Conservation (phyloP, 1,140 invertebrate species). For the Hormaphis cornu region DNA sequence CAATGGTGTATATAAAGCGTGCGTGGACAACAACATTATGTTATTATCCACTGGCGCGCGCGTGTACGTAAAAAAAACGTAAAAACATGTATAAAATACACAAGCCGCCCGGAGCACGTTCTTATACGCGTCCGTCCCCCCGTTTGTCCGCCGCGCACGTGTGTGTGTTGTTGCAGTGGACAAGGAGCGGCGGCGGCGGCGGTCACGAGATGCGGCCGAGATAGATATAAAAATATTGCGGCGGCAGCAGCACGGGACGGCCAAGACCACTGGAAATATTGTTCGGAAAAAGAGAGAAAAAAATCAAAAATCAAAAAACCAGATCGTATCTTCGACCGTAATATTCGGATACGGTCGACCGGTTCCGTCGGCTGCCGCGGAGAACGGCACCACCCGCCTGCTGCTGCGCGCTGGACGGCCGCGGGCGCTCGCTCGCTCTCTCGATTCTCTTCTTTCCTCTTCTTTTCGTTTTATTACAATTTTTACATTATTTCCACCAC, state of each 20-base stretch:
- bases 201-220: slow-evolving; percentile 30
- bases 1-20: neutral
- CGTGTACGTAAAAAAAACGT: neutral
- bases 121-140: neutral
- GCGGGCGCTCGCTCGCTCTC: slow-evolving; percentile 1
- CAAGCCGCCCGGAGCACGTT: slow-evolving; percentile 15
- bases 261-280: slow-evolving; percentile 31
- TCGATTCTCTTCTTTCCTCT: too few relatives aligned
- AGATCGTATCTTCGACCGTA: slow-evolving; percentile 30
- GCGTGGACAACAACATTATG: neutral
- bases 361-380: slow-evolving; percentile 9
- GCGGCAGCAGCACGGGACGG: neutral
- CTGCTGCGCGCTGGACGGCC: neutral
- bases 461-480: too few relatives aligned
- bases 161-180: slow-evolving; percentile 20
- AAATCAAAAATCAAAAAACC: neutral
- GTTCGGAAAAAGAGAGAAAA: slow-evolving; percentile 1
- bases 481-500: too few relatives aligned
- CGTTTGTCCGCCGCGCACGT: neutral
- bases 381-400: neutral
- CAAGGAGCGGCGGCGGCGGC: slow-evolving; percentile 28
- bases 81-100: neutral
- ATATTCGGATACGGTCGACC: slow-evolving; percentile 32
- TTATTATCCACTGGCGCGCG: neutral
- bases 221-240: slow-evolving; percentile 30